phyloP scores from a whole-genome alignment of 2,888 invertebrate species.

The Eristalis tenax region DNA sequence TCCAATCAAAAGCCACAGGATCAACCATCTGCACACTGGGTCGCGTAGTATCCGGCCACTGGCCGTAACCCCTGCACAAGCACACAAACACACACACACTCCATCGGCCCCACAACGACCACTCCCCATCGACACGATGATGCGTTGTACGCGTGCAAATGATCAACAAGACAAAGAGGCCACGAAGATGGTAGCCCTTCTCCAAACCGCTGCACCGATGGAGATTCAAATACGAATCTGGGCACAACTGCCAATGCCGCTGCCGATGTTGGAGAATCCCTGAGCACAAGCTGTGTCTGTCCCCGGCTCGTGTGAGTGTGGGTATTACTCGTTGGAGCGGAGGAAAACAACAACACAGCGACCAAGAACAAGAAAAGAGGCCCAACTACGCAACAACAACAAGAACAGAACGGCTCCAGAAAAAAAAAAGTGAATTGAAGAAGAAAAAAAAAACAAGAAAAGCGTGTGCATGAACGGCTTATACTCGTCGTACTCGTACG shows the following conservation, averaged over 20 bases:
- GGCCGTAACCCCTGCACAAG: slow-evolving; percentile 56
- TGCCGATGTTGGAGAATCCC: neutral
- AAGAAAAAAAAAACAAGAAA: slow-evolving; percentile 4
- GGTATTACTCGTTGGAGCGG: slow-evolving; percentile 20
- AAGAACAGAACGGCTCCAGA: slow-evolving; percentile 30
- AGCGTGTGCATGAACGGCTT: slow-evolving; percentile 39
- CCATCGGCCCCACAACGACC: neutral
- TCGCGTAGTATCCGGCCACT: slow-evolving; percentile 66
- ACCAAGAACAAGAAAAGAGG: slow-evolving; percentile 62
- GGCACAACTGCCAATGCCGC: slow-evolving; percentile 1
- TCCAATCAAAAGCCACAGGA: slow-evolving; percentile 71
- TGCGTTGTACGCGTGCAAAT: slow-evolving; percentile 39
- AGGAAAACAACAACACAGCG: slow-evolving; percentile 48
- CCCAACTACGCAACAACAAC: slow-evolving; percentile 68
- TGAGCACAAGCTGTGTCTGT: slow-evolving; percentile 28
- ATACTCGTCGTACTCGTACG: neutral
- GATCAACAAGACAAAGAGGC: slow-evolving; percentile 49
- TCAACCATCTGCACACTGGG: slow-evolving; percentile 72
- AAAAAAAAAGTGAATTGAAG: neutral
- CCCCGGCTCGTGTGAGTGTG: neutral
- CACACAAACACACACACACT: neutral
- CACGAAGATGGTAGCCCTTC: slow-evolving; percentile 23
- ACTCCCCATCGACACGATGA: neutral
- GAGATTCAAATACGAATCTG: slow-evolving; percentile 61
- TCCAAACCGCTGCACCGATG: slow-evolving; percentile 21